Evolutionary conservation across 2,888 invertebrate genomes (phyloP).

Genomic region (Nymphalis urticae): DNA sequence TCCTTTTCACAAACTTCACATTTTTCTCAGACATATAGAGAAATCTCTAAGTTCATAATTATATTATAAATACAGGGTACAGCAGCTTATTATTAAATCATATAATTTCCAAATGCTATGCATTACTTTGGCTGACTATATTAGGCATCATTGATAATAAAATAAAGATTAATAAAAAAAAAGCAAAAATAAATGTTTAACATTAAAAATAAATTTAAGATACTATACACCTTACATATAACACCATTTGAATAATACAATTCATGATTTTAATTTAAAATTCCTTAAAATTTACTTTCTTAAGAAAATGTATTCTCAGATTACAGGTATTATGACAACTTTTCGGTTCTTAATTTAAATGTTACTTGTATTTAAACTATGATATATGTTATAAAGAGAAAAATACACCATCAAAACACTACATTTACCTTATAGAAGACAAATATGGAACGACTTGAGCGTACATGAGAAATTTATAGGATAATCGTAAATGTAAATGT

Average conservation of each 20-base stretch:
- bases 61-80: no score
- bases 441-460: conserved; percentile 23
- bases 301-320: background rate
- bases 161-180: no score
- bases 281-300: background rate
- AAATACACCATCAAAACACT: conserved; percentile 14
- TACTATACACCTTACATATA: background rate
- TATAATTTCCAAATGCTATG: no score
- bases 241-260: background rate
- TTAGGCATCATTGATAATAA: no score
- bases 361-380: conserved; percentile 1
- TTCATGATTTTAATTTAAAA: background rate
- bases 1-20: no score
- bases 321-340: background rate
- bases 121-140: no score
- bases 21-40: no score
- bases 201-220: background rate
- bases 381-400: background rate
- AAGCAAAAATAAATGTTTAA: background rate
- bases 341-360: conserved; percentile 10
- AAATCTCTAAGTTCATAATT: no score
- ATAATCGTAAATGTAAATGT: conserved; percentile 44
- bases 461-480: conserved; percentile 38
- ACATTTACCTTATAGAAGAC: conserved; percentile 23
- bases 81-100: no score